Conservation (phyloP, 2,888 invertebrate species). For the Salticus scenicus region DNA sequence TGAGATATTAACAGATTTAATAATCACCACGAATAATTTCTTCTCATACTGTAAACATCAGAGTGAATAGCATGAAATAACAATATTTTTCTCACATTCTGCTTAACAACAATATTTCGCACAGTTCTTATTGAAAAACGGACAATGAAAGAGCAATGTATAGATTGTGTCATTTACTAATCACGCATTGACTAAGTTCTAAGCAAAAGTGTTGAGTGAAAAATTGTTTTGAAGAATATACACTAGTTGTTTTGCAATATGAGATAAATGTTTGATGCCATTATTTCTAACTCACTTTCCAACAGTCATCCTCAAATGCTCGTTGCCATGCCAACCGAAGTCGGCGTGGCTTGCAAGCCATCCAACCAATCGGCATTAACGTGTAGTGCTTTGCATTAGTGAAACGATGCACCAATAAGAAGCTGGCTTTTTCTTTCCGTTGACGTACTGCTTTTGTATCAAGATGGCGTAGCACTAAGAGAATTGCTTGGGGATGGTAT, state of each 20-base stretch:
- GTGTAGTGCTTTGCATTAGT: constrained; percentile 10
- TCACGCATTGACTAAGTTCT: background rate
- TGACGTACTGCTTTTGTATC: constrained; percentile 21
- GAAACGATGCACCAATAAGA: constrained; percentile 20
- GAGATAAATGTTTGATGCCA: constrained; percentile 30
- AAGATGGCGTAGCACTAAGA: constrained; percentile 24
- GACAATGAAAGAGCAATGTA: background rate
- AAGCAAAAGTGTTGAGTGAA: background rate
- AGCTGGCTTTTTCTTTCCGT: constrained; percentile 6
- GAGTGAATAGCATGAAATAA: too few species aligned
- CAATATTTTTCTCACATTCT: too few species aligned
- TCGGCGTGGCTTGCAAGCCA: constrained; percentile 3
- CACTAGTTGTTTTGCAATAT: constrained; percentile 24
- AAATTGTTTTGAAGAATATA: background rate
- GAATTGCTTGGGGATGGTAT: background rate
- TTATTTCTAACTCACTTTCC: constrained; percentile 15
- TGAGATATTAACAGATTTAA: too few species aligned
- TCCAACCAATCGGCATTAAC: background rate
- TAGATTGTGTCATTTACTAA: background rate
- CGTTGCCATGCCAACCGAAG: background rate
- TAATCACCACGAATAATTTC: too few species aligned
- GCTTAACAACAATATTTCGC: background rate
- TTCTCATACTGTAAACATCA: too few species aligned
- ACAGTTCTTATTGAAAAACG: background rate
- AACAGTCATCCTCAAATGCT: constrained; percentile 13